A percentile compares a stretch with the other conserved stretches of the same genome.
Conservation (phyloP, 2,113 vertebrate species). For the Hydrolagus affinis region DNA sequence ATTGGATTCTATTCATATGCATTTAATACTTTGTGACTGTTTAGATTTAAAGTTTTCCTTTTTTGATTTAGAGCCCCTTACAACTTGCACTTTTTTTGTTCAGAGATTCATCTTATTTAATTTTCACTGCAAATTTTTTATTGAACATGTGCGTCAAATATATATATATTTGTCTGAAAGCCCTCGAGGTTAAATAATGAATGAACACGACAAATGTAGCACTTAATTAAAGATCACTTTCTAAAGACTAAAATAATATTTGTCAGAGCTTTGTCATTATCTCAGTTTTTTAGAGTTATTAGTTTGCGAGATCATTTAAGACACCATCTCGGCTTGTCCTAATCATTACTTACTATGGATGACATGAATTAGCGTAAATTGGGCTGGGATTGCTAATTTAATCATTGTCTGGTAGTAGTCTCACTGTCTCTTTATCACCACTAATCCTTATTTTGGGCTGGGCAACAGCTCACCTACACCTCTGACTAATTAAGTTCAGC, state of each 20-base stretch:
- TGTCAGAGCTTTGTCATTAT: not conserved
- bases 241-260: not conserved
- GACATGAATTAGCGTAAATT: not conserved
- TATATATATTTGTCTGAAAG: not conserved
- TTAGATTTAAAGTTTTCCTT: no score
- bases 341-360: not conserved
- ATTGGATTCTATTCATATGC: no score
- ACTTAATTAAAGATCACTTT: conserved; percentile 5
- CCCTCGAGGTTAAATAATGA: not conserved
- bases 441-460: not conserved
- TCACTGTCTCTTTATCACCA: not conserved
- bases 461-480: no score
- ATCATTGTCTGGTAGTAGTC: not conserved
- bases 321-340: not conserved
- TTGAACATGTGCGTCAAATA: no score
- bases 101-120: no score
- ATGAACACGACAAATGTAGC: not conserved
- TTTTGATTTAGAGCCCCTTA: no score
- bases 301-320: not conserved
- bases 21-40: no score
- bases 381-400: not conserved
- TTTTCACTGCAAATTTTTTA: no score
- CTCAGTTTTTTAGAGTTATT: not conserved
- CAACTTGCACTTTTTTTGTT: no score
- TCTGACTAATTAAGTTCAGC: no score